Evolutionary conservation across 2,888 invertebrate genomes (phyloP).

Genomic region (Lepeophtheirus nordmannii): DNA sequence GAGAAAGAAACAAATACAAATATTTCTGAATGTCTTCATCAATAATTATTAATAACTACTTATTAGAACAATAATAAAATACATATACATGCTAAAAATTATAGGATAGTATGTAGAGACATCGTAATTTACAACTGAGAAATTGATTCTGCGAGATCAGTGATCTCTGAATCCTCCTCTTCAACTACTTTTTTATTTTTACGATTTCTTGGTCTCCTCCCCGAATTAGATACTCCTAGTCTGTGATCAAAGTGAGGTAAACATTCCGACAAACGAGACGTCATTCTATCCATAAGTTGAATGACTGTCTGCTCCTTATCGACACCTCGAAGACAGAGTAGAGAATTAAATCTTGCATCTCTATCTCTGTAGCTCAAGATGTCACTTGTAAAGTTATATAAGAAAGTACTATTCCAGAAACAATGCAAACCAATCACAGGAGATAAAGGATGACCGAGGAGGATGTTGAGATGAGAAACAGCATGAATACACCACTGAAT

Average conservation of each 20-base stretch:
- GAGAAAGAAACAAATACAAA: no score
- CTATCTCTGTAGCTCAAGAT: not conserved
- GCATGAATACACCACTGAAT: constrained; percentile 1
- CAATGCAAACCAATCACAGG: not conserved
- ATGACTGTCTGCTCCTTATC: not conserved
- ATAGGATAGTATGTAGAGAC: no score
- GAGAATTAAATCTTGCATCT: not conserved
- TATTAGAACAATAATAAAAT: no score
- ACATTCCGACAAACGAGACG: not conserved
- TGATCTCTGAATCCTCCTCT: no score
- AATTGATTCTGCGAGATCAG: no score
- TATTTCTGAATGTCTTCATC: no score
- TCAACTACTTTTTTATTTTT: not conserved
- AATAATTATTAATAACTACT: no score
- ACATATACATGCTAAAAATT: no score
- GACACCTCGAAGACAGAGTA: not conserved
- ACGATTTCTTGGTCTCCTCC: not conserved
- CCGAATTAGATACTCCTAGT: not conserved
- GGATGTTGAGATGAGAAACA: not conserved
- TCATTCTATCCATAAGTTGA: not conserved
- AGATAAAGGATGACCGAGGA: not conserved
- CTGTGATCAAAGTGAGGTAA: not conserved
- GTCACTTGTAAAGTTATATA: not conserved
- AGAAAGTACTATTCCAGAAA: not conserved
- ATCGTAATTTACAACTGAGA: no score